These are phyloP conservation scores for Microhierax caerulescens DNA, from an alignment of 2,797 vertebrate species.

Conservation along the genomic window DNA sequence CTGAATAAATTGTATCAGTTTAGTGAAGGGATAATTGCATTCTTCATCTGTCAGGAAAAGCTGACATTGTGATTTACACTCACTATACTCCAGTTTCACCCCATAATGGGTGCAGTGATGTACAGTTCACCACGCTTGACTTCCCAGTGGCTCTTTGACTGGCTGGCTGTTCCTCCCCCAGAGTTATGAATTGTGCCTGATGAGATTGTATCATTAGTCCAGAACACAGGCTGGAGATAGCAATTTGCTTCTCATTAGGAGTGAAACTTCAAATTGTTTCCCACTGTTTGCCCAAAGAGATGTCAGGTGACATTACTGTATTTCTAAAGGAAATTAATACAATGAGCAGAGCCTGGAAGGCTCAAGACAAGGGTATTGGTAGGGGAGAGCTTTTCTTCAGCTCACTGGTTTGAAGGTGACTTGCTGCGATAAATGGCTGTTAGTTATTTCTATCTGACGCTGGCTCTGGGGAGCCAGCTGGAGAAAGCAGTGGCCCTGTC, in stretches of 20 bases:
- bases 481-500: not conserved
- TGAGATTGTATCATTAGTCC: not conserved
- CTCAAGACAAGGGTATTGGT: not conserved
- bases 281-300: not conserved
- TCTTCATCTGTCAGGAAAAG: not conserved
- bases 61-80: not conserved
- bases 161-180: not conserved
- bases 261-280: not conserved
- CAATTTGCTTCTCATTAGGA: constrained; percentile 12
- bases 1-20: not conserved
- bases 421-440: not conserved
- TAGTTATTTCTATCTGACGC: not conserved
- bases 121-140: not conserved
- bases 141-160: not conserved
- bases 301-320: not conserved
- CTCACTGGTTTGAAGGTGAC: not conserved
- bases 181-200: not conserved
- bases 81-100: not conserved
- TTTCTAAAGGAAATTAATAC: not conserved
- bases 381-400: not conserved
- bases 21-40: not conserved
- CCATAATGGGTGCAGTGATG: not conserved
- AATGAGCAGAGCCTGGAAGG: not conserved
- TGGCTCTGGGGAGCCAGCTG: not conserved
- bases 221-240: not conserved